phyloP scores from a whole-genome alignment of 2,113 vertebrate genomes.

The Albula glossodonta region DNA sequence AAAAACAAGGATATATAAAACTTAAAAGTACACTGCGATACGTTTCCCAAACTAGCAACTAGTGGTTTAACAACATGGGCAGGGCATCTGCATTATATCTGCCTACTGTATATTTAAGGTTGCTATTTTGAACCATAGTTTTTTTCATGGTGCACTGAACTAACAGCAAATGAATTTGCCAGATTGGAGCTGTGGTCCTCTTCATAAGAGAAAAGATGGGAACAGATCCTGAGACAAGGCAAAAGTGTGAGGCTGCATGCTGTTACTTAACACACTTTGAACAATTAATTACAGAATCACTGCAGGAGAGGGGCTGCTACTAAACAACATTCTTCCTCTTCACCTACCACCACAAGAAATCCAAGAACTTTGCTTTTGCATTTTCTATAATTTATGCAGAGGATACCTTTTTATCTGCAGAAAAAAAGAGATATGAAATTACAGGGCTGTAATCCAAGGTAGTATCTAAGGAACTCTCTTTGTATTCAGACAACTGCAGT shows the following conservation, averaged over 20 bases:
- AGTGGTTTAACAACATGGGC: slow-evolving; percentile 64
- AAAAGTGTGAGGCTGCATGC: neutral
- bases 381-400: neutral
- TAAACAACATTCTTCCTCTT: neutral
- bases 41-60: slow-evolving; percentile 48
- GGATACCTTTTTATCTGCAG: no score
- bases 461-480: neutral
- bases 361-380: neutral
- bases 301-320: neutral
- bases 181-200: slow-evolving; percentile 51
- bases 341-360: neutral
- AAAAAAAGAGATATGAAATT: neutral
- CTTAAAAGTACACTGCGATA: slow-evolving; percentile 48
- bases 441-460: neutral
- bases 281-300: neutral
- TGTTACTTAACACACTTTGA: neutral
- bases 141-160: slow-evolving; percentile 53
- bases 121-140: slow-evolving; percentile 66
- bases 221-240: neutral
- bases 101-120: slow-evolving; percentile 63
- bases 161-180: slow-evolving; percentile 49
- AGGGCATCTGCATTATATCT: slow-evolving; percentile 56
- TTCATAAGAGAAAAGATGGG: slow-evolving; percentile 38
- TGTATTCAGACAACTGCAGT: no score
- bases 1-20: slow-evolving; percentile 47